phyloP scores from a whole-genome alignment of 2,888 invertebrate species.

The Pollenia griseotomentosa region DNA sequence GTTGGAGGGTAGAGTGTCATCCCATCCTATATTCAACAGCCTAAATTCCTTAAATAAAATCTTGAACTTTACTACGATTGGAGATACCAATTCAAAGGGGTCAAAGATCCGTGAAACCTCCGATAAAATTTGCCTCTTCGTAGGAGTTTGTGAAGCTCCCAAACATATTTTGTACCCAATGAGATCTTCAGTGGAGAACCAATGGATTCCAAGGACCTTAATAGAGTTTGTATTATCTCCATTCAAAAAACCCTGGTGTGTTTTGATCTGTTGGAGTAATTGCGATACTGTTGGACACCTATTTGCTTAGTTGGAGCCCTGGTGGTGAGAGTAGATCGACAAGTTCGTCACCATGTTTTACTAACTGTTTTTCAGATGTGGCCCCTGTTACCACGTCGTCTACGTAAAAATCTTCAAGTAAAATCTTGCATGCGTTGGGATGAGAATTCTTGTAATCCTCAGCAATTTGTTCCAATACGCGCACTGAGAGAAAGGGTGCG shows the following conservation, averaged over 20 bases:
- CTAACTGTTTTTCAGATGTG: no score
- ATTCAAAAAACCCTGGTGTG: slow-evolving; percentile 5
- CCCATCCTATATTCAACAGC: slow-evolving; percentile 67
- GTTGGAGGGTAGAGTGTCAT: slow-evolving; percentile 58
- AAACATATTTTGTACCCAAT: slow-evolving; percentile 46
- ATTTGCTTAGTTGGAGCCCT: slow-evolving; percentile 37
- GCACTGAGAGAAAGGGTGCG: no score
- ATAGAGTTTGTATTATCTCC: slow-evolving; percentile 7
- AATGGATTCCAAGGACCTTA: slow-evolving; percentile 56
- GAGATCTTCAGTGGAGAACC: slow-evolving; percentile 55
- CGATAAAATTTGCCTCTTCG: slow-evolving; percentile 41
- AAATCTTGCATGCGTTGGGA: no score
- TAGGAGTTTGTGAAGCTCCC: neutral
- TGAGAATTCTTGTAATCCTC: no score
- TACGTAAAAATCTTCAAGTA: no score
- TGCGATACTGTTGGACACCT: slow-evolving; percentile 34
- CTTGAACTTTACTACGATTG: slow-evolving; percentile 60
- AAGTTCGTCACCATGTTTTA: slow-evolving; percentile 57
- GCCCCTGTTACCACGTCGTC: no score
- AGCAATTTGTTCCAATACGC: no score
- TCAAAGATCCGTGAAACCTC: slow-evolving; percentile 50
- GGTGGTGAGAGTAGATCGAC: slow-evolving; percentile 36
- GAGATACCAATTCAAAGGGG: slow-evolving; percentile 38
- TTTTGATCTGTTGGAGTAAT: neutral
- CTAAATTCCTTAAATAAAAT: slow-evolving; percentile 69